Percentiles rank a stretch among this genome's conserved stretches.
phyloP scores from a whole-genome alignment of 2,888 invertebrate genomes.

The Lordiphosa fenestrarum region DNA sequence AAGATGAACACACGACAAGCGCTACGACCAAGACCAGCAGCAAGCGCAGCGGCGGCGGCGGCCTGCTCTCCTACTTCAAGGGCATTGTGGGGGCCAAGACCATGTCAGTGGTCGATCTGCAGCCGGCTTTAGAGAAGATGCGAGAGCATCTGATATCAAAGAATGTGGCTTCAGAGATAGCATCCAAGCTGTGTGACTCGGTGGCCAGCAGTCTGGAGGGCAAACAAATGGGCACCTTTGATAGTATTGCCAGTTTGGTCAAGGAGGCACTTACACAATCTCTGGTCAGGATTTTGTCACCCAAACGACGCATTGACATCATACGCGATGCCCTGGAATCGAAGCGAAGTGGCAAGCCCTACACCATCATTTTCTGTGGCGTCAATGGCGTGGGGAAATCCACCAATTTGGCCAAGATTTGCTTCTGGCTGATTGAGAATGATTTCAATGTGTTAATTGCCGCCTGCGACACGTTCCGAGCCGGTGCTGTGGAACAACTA shows the following conservation, averaged over 20 bases:
- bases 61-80: conserved; percentile 92
- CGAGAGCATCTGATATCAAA: conserved; percentile 97
- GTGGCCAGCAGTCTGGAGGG: conserved; percentile 95
- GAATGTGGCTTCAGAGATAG: conserved; percentile 98
- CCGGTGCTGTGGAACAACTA: conserved; percentile 99
- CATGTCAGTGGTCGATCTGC: conserved; percentile 89
- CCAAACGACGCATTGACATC: conserved; percentile 96
- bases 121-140: conserved; percentile 94
- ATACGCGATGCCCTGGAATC: conserved; percentile 97
- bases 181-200: conserved; percentile 95
- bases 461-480: conserved; percentile 99
- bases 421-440: conserved; percentile 99
- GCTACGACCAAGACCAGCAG: conserved; percentile 75
- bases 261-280: conserved; percentile 94
- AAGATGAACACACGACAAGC: conserved; percentile 75
- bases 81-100: conserved; percentile 94
- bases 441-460: conserved; percentile 97
- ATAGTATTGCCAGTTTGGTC: conserved; percentile 93
- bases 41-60: conserved; percentile 44
- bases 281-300: conserved; percentile 95
- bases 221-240: conserved; percentile 95
- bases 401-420: conserved; percentile 99
- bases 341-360: conserved; percentile 91
- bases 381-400: conserved; percentile 99
- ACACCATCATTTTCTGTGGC: conserved; percentile 98